These are phyloP conservation scores for Laterallus jamaicensis DNA, from an alignment of 2,113 vertebrate genomes.

Conservation along the genomic window DNA sequence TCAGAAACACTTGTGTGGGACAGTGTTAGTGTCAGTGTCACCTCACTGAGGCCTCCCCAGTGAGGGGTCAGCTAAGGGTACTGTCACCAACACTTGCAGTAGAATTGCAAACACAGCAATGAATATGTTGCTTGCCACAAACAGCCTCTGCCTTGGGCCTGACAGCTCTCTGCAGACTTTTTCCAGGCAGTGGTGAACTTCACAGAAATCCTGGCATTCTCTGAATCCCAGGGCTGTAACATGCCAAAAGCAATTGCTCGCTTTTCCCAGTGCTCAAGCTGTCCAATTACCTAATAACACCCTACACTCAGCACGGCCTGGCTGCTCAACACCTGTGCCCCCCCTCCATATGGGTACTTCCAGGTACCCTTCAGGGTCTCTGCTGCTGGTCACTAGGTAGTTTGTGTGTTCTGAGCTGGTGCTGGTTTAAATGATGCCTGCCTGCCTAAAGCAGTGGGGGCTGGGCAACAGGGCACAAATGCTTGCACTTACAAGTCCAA, in stretches of 20 bases:
- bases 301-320: not conserved
- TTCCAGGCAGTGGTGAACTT: not conserved
- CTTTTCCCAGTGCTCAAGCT: not conserved
- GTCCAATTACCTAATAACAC: not conserved
- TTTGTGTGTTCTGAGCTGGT: not conserved
- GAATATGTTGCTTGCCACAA: not conserved
- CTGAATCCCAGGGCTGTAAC: not conserved
- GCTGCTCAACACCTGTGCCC: not conserved
- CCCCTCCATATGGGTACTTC: not conserved
- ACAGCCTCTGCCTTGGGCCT: not conserved
- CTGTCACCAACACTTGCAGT: not conserved
- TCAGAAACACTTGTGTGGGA: not conserved
- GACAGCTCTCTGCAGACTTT: not conserved
- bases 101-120: constrained; percentile 24
- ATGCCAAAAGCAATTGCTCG: not conserved
- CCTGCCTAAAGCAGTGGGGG: not conserved
- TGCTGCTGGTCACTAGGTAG: not conserved
- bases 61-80: not conserved
- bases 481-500: not conserved
- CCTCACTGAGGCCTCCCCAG: not conserved
- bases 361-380: not conserved
- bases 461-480: not conserved
- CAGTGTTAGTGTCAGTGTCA: not conserved
- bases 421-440: not conserved
- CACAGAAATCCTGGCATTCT: not conserved